Conservation (phyloP, 2,888 invertebrate species). For the Aquatica leii region DNA sequence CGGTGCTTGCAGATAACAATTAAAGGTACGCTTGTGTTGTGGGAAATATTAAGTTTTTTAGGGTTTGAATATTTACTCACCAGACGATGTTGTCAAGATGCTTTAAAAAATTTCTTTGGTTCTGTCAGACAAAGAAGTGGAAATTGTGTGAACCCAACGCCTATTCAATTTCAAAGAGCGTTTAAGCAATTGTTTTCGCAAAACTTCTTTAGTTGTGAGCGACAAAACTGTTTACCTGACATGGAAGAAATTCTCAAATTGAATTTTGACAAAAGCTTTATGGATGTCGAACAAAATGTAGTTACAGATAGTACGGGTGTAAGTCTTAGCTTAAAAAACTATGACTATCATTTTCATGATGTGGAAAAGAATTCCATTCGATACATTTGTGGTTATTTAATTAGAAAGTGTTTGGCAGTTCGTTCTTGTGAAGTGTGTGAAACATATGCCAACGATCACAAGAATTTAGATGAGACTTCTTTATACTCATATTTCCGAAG, state of each 20-base stretch:
- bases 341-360: too few relatives aligned
- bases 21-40: constrained; percentile 9
- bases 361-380: neutral
- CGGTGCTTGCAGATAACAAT: constrained; percentile 9
- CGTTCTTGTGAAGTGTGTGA: neutral
- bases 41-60: neutral
- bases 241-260: constrained; percentile 9
- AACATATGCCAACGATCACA: neutral
- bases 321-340: neutral
- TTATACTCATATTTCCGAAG: neutral
- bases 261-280: constrained; percentile 18
- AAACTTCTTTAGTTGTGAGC: constrained; percentile 21
- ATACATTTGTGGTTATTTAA: constrained; percentile 10
- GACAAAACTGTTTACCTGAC: too few relatives aligned
- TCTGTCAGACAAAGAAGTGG: constrained; percentile 34
- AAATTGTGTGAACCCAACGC: constrained; percentile 32
- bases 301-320: too few relatives aligned
- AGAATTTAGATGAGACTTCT: neutral
- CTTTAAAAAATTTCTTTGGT: constrained; percentile 42
- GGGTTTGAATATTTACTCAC: constrained; percentile 12
- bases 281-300: neutral
- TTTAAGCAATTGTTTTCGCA: constrained; percentile 35
- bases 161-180: constrained; percentile 30
- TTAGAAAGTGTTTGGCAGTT: neutral
- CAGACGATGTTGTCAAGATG: constrained; percentile 38